phyloP scores from a whole-genome alignment of 2,888 invertebrate genomes.

The Polyommatus iphigenia region DNA sequence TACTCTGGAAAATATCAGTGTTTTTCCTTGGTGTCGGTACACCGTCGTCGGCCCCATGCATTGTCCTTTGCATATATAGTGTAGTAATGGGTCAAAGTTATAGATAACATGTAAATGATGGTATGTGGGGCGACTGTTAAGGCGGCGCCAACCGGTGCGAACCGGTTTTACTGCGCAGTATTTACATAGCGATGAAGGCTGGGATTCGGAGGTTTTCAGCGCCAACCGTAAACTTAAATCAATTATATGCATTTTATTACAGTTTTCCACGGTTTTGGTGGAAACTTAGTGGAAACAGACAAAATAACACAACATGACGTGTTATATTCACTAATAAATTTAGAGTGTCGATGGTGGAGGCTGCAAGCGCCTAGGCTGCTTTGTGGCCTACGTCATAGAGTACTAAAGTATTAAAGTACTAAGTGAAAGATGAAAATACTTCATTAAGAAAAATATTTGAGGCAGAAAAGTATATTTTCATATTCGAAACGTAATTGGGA shows the following conservation, averaged over 20 bases:
- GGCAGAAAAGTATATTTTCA: neutral
- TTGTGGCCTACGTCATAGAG: too few relatives aligned
- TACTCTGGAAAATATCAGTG: neutral
- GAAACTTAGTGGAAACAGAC: too few relatives aligned
- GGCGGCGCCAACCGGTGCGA: conserved; percentile 44
- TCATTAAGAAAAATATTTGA: neutral
- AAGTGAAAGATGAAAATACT: neutral
- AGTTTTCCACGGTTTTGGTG: too few relatives aligned
- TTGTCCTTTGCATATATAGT: conserved; percentile 56
- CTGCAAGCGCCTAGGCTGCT: too few relatives aligned
- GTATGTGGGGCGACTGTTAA: conserved; percentile 49
- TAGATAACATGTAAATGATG: conserved; percentile 57
- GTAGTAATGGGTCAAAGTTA: conserved; percentile 72
- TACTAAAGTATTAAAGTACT: too few relatives aligned
- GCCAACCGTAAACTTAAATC: neutral
- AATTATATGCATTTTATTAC: neutral
- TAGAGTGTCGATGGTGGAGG: too few relatives aligned
- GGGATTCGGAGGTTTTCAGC: conserved; percentile 20
- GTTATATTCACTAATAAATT: too few relatives aligned
- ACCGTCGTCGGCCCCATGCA: conserved; percentile 35
- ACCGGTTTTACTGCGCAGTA: conserved; percentile 35
- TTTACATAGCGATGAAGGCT: conserved; percentile 33
- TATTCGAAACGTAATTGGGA: too few relatives aligned
- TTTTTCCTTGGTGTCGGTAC: conserved; percentile 43
- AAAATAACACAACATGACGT: too few relatives aligned